These are phyloP conservation scores for Magallana gigas DNA, from an alignment of 1,140 invertebrate genomes.

Conservation along the genomic window DNA sequence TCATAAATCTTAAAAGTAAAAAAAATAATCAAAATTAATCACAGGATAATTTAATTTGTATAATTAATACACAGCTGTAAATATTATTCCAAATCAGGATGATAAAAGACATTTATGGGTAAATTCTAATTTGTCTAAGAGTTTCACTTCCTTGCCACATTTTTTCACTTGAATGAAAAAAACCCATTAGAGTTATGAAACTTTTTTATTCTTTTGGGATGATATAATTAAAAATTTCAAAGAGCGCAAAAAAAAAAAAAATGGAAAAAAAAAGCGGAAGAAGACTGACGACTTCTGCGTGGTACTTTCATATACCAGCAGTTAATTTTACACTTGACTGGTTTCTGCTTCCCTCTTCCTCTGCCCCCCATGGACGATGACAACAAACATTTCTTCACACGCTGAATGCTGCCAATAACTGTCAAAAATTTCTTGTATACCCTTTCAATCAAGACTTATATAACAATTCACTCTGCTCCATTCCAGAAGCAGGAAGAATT, in stretches of 20 bases:
- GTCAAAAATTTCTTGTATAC: not conserved
- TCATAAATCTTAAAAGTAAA: too few species aligned
- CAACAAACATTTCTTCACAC: not conserved
- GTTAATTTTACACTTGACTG: not conserved
- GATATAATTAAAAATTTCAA: not conserved
- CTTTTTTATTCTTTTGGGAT: too few species aligned
- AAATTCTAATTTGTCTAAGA: too few species aligned
- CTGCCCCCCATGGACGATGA: not conserved
- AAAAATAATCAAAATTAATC: too few species aligned
- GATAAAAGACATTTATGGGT: not conserved
- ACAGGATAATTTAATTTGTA: too few species aligned
- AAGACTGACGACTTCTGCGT: too few species aligned
- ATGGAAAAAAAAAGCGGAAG: not conserved
- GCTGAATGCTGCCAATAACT: not conserved
- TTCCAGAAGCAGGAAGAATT: constrained; percentile 5
- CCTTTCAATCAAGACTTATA: constrained; percentile 1
- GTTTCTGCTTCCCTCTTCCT: not conserved
- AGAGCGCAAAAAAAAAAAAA: not conserved
- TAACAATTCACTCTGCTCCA: not conserved
- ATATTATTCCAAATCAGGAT: not conserved
- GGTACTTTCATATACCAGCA: not conserved
- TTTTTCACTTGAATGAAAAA: too few species aligned
- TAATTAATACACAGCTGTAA: too few species aligned
- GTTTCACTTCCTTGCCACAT: too few species aligned
- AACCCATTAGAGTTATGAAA: too few species aligned